phyloP scores from a whole-genome alignment of 2,113 vertebrate genomes.

The Phalacrocorax pelagicus region DNA sequence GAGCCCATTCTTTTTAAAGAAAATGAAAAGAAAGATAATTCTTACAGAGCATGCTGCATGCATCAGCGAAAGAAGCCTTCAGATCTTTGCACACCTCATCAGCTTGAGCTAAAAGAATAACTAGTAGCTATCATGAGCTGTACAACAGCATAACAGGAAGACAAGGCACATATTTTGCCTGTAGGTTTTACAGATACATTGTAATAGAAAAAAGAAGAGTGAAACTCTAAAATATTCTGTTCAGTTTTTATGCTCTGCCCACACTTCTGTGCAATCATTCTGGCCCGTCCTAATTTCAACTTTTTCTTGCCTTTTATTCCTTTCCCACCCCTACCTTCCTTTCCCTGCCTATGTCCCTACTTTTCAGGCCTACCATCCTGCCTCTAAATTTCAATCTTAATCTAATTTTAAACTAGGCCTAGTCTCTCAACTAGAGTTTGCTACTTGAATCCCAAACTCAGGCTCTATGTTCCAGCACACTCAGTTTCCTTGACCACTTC shows the following conservation, averaged over 20 bases:
- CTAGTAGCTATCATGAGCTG: neutral
- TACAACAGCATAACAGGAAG: neutral
- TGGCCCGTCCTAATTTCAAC: neutral
- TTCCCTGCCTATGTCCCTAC: neutral
- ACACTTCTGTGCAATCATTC: neutral
- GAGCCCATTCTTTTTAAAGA: neutral
- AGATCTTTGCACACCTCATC: conserved; percentile 19
- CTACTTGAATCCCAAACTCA: neutral
- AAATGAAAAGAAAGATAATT: neutral
- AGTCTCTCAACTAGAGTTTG: neutral
- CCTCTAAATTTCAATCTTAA: neutral
- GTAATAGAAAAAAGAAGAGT: neutral
- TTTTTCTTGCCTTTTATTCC: neutral
- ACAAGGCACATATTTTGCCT: conserved; percentile 4
- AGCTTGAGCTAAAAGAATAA: neutral
- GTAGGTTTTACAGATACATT: neutral
- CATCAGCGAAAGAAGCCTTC: neutral
- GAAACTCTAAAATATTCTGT: neutral
- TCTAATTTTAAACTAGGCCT: neutral
- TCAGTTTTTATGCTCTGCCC: neutral
- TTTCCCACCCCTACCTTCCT: neutral
- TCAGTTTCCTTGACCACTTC: neutral
- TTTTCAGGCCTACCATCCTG: neutral
- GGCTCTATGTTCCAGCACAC: neutral
- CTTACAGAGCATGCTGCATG: neutral